phyloP scores from a whole-genome alignment of 2,113 vertebrate species.

The Physeter macrocephalus region DNA sequence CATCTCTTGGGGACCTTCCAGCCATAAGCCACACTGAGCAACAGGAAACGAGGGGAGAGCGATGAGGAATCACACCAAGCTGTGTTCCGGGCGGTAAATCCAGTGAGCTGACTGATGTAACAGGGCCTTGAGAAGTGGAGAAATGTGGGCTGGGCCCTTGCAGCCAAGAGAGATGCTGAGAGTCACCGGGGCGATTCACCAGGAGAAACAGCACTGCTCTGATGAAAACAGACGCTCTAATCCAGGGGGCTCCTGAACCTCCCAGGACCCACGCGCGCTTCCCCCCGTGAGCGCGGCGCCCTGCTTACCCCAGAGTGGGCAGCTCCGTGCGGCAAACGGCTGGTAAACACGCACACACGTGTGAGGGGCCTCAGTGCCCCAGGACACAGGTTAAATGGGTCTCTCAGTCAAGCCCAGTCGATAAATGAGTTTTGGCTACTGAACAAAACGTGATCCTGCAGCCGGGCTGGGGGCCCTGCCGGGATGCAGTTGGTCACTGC shows the following conservation, averaged over 20 bases:
- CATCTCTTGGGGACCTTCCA: neutral
- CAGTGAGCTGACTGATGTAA: neutral
- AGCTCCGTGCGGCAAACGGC: neutral
- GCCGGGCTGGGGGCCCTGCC: neutral
- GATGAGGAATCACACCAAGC: neutral
- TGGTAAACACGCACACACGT: neutral
- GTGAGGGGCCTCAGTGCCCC: neutral
- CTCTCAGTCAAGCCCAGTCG: neutral
- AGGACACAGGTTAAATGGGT: neutral
- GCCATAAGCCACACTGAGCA: neutral
- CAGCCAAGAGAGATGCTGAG: neutral
- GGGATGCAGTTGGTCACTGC: neutral
- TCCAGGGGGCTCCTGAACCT: no score
- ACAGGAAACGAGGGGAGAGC: neutral
- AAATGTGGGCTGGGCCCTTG: neutral
- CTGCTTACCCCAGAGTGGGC: neutral
- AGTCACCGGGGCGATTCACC: no score
- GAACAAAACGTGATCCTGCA: neutral
- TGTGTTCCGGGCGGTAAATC: neutral
- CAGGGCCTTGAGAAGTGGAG: neutral
- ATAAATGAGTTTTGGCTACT: neutral
- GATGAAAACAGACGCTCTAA: no score
- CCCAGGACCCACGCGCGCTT: no score
- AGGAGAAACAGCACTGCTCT: neutral
- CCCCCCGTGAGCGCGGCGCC: neutral